phyloP scores from a whole-genome alignment of 2,797 vertebrate genomes.

The Poeciliopsis turneri region DNA sequence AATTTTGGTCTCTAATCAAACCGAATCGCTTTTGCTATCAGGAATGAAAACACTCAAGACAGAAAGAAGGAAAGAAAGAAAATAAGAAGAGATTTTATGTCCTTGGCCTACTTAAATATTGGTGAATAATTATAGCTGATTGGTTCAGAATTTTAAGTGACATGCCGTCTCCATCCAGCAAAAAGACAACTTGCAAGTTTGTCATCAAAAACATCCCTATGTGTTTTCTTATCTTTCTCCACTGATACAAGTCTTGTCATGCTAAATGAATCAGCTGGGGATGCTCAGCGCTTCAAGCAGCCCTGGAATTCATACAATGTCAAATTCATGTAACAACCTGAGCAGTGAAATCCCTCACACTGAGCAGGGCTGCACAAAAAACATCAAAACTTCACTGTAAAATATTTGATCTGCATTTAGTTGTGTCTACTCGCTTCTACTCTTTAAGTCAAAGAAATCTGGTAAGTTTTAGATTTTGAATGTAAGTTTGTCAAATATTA shows the following conservation, averaged over 20 bases:
- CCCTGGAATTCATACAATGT: constrained; percentile 56
- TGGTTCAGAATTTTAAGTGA: neutral
- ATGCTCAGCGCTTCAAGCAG: constrained; percentile 22
- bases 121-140: neutral
- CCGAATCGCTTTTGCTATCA: too few species aligned
- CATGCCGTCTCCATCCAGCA: neutral
- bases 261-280: constrained; percentile 45
- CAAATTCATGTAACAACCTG: constrained; percentile 61
- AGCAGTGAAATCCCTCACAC: neutral
- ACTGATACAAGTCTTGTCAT: constrained; percentile 41
- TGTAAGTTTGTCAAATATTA: too few species aligned
- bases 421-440: too few species aligned
- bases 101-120: neutral
- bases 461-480: too few species aligned
- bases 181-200: neutral
- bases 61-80: neutral
- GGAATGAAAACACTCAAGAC: too few species aligned
- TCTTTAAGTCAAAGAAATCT: too few species aligned
- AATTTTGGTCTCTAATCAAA: too few species aligned
- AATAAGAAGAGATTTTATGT: neutral
- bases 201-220: neutral
- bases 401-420: too few species aligned
- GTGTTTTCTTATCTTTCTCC: constrained; percentile 24
- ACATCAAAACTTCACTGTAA: neutral
- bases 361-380: neutral